A percentile compares a stretch with the other conserved stretches of the same genome.
Evolutionary conservation across 2,888 invertebrate genomes (phyloP).

Genomic region (Mongoloraphidia duomilia): DNA sequence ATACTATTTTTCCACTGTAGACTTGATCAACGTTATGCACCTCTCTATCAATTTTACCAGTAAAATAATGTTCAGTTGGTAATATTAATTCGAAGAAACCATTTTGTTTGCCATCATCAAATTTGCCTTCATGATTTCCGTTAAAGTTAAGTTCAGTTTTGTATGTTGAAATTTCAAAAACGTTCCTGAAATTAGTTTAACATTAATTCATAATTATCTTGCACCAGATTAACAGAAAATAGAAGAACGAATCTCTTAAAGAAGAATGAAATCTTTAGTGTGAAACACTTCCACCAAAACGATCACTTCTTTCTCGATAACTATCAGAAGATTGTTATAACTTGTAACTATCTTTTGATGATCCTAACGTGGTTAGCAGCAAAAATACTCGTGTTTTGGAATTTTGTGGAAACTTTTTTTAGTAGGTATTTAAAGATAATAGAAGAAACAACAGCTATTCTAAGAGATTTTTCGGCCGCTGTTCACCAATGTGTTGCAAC

Average conservation of each 20-base stretch:
- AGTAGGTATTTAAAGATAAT: no score
- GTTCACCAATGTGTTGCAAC: conserved; percentile 15
- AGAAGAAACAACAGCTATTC: no score
- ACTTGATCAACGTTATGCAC: conserved; percentile 19
- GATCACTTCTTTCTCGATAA: conserved; percentile 30
- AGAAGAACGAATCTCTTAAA: background rate
- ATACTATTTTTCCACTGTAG: conserved; percentile 19
- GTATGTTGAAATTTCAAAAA: conserved; percentile 32
- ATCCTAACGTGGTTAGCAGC: background rate
- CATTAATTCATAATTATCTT: no score
- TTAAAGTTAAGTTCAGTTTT: conserved; percentile 33
- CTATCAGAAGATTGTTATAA: conserved; percentile 33
- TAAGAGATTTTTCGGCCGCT: no score
- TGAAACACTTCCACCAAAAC: conserved; percentile 18
- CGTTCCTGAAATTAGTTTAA: conserved; percentile 26
- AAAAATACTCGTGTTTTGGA: background rate
- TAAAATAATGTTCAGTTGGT: conserved; percentile 33
- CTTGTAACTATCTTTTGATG: background rate
- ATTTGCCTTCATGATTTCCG: conserved; percentile 30
- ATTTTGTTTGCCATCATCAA: conserved; percentile 29
- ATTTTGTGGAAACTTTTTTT: no score
- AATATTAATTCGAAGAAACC: conserved; percentile 35
- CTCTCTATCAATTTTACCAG: conserved; percentile 26
- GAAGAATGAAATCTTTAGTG: no score
- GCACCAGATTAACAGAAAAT: no score